Evolutionary conservation across 2,113 vertebrate species (phyloP), one percentile per base, ranked within the genome.

Genomic region (Lonchura striata): DNA sequence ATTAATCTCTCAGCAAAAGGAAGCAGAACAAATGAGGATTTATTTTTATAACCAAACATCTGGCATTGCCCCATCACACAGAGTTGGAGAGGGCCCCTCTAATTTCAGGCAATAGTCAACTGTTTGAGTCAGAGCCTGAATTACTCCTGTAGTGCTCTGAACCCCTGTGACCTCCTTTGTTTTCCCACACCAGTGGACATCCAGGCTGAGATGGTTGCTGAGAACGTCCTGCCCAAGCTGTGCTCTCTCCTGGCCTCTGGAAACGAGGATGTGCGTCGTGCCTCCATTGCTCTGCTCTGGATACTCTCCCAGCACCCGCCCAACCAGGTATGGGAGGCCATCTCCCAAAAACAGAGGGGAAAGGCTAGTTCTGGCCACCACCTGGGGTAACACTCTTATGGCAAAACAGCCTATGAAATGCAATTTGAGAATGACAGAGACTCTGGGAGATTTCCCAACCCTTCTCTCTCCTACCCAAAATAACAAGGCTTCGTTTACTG

Each of bases 211-310:
- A 96, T 98, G 82, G 85, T 98, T 93, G 91, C 97, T 76, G 96
- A 98, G 39, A 96, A 97, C 4, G 90, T 97, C 69, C 94, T 98
- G 72, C 64, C 95, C 86, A 97, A 97, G 68, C 92, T 98, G 82
- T 82, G 94, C 31, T 70, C 88, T 14, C 94, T 98, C 39, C 96
- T 98, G 90, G 95, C 91, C 56, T 97, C 95, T 4, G 88, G 82
- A 53, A 96, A 72, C 0, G 22, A 95, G 86, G 86, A 82, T 0
- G 97, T 97, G 82, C 87, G 96, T 27, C 96, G 63, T 23, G 96
- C 98, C 17, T 97, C 98, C 23, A 22, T 98, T 4, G 92, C 94
- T 7, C 95, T 98, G 46, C 97, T 98, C 92, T 98, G 97, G 86
- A 88, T 96, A 11, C 92, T 98, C 81, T 97, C 98, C 15, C 96